Conservation (phyloP, 2,113 vertebrate genomes). For the Vicugna pacos region DNA sequence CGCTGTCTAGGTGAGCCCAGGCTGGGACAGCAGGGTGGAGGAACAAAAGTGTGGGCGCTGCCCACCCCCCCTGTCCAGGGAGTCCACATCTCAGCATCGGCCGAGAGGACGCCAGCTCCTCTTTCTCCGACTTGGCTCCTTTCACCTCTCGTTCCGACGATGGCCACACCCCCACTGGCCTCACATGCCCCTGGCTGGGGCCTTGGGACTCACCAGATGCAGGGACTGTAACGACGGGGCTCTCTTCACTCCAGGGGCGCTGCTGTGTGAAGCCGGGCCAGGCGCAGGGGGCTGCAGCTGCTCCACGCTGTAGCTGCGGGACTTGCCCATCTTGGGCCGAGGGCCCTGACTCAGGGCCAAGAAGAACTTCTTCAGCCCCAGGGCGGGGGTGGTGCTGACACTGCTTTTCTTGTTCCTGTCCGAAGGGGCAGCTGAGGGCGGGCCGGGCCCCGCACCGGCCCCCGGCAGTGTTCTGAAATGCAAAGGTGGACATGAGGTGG, state of each 20-base stretch:
- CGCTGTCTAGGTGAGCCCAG: background rate
- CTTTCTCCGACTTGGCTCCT: background rate
- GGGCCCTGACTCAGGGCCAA: conserved; percentile 90
- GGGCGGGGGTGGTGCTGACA: conserved; percentile 54
- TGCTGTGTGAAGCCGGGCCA: conserved; percentile 51
- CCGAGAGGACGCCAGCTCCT: background rate
- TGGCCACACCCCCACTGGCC: background rate
- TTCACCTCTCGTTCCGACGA: background rate
- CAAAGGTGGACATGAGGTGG: background rate
- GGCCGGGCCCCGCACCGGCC: background rate
- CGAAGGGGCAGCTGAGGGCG: fast-evolving
- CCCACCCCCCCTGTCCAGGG: background rate
- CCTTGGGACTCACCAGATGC: conserved; percentile 88
- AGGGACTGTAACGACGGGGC: conserved; percentile 94
- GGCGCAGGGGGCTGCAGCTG: conserved; percentile 73
- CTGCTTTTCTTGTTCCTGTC: conserved; percentile 76
- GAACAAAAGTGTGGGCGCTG: background rate
- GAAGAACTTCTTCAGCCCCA: conserved; percentile 91
- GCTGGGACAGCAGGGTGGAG: no score
- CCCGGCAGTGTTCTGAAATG: conserved; percentile 67
- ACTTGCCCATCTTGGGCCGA: conserved; percentile 88
- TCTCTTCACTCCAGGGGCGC: conserved; percentile 88
- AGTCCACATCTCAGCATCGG: fast-evolving
- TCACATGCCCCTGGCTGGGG: background rate
- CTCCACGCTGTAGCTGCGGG: conserved; percentile 91